Conservation (phyloP, 2,888 invertebrate species). For the Thymelicus lineola region DNA sequence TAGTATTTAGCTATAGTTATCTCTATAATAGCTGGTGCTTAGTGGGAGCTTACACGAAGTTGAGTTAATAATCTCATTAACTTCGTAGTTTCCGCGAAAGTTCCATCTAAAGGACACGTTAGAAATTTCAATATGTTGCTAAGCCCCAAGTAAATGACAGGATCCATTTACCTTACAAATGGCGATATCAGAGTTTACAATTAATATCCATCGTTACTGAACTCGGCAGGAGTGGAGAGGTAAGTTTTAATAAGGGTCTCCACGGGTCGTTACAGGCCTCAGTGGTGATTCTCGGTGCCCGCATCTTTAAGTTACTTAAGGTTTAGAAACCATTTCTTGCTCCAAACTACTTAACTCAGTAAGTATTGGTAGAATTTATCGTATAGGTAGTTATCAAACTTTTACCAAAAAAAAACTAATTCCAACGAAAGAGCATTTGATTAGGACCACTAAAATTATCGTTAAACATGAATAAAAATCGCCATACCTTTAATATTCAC, state of each 20-base stretch:
- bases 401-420: no score
- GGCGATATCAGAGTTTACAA: slow-evolving; percentile 67
- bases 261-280: slow-evolving; percentile 68
- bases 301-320: slow-evolving; percentile 32
- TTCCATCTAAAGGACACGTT: slow-evolving; percentile 7
- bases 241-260: slow-evolving; percentile 80
- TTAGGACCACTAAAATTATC: no score
- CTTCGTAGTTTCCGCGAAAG: slow-evolving; percentile 1
- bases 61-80: slow-evolving; percentile 8
- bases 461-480: no score
- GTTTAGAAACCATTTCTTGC: slow-evolving; percentile 6
- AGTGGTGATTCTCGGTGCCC: slow-evolving; percentile 27
- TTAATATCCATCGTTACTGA: slow-evolving; percentile 77
- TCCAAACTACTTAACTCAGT: background rate
- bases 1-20: no score
- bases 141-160: slow-evolving; percentile 29
- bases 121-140: slow-evolving; percentile 32
- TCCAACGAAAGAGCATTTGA: no score
- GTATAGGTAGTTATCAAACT: no score
- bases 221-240: slow-evolving; percentile 61
- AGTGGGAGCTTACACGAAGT: background rate
- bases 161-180: slow-evolving; percentile 53
- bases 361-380: no score
- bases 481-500: no score
- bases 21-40: no score